Conservation (phyloP, 92 coral and sea anemone species). For the Porites cylindrica region DNA sequence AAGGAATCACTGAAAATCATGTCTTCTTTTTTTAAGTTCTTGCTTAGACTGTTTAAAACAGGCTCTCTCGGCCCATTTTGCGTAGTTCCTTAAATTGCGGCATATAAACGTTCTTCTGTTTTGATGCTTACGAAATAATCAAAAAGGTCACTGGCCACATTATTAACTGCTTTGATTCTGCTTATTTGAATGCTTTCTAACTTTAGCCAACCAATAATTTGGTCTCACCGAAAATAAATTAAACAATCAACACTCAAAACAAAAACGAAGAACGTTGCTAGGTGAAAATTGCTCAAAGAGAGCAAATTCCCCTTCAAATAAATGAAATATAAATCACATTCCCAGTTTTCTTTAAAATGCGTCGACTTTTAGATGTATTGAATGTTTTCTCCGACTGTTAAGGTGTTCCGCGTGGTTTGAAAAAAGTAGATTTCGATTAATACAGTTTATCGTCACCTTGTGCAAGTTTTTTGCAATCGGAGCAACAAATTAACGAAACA, state of each 20-base stretch:
- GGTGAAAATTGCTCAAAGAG: not conserved
- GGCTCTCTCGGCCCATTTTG: no score
- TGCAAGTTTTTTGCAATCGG: not conserved
- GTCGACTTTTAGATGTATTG: not conserved
- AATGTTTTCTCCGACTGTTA: no score
- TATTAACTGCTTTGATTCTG: slow-evolving; percentile 32
- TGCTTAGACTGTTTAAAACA: no score
- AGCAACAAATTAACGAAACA: not conserved
- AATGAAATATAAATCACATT: not conserved
- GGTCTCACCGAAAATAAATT: not conserved
- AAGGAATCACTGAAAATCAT: no score
- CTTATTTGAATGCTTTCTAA: not conserved
- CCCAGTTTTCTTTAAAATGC: not conserved
- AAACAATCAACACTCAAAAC: not conserved
- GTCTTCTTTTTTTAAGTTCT: no score
- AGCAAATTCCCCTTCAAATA: not conserved
- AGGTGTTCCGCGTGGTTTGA: not conserved
- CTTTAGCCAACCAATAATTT: slow-evolving; percentile 10
- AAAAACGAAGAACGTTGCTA: not conserved
- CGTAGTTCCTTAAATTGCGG: not conserved
- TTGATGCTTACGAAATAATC: slow-evolving; percentile 11
- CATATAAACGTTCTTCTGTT: not conserved
- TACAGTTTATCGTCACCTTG: not conserved
- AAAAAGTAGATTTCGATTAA: not conserved
- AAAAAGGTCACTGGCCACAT: slow-evolving; percentile 18